Evolutionary conservation across 2,888 invertebrate species (phyloP), one percentile per base, ranked within the genome.

Genomic region (Amiota minor): DNA sequence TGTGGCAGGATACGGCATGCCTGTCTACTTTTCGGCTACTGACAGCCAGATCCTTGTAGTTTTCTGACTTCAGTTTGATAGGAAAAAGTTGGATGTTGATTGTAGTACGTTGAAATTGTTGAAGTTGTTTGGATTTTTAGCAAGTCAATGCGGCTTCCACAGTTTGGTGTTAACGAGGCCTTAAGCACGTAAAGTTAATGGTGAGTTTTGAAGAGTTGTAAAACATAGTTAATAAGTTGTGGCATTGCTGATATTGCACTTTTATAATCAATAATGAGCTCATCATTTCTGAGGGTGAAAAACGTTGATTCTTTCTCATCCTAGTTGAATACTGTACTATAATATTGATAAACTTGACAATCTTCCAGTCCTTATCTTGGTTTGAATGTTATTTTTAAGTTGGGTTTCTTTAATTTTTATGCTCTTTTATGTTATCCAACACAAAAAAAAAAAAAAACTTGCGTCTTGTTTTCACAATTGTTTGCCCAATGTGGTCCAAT

Each of bases 1-100:
- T 18, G 14, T 18, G 14, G 23, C 53, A 35, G 35, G 6, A 35
- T 35, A 35, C 35, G 35, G 35, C 35, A 35, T 35, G 50, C 67
- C 53, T 68, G 67, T 68, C 67, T 68, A 68, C 67, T 50, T 68
- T 68, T n/a, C 23, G 67, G 53, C 50, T 50, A 14, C 53, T 53
- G 67, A 68, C 67, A 68, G 23, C 50, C 67, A 14, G 20, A 9
- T 53, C 67, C 23, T 68, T 68, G 20, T 59, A 16, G 16, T 18
- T 59, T 16, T 59, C 18, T 59, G 59, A 59, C 47, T 65, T 46
- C 18, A 18, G 18, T 9, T 47, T 47, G 65, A 11, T 47, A 47
- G 10, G 10, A 16, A 8, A 64, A 9, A 47, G 18, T 59, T 20
- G 11, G 47, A 47, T 65, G 62, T 62, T 62, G 10, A 9, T 50